Evolutionary conservation across 2,888 invertebrate species (phyloP).

Genomic region (Nomada lathburiana): DNA sequence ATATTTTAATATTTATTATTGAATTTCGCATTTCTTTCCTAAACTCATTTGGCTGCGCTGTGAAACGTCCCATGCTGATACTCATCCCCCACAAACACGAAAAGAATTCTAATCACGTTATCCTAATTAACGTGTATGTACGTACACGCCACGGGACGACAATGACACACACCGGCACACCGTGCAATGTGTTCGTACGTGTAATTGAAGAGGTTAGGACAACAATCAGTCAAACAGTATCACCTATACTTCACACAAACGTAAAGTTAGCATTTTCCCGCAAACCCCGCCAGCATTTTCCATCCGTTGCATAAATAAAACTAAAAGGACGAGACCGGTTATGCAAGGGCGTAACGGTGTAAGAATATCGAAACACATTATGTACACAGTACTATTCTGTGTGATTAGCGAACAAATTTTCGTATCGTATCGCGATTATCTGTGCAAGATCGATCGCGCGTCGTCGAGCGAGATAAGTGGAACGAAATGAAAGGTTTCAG

Average conservation of each 20-base stretch:
- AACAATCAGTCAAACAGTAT: conserved; percentile 18
- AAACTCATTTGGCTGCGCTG: too few species aligned
- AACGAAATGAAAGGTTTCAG: conserved; percentile 7
- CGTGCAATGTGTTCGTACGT: not conserved
- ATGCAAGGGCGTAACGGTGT: not conserved
- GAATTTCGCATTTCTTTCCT: too few species aligned
- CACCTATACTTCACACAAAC: not conserved
- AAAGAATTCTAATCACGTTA: conserved; percentile 64
- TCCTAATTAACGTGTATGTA: conserved; percentile 65
- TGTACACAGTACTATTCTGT: not conserved
- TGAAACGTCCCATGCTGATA: conserved; percentile 4
- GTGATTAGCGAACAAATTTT: not conserved
- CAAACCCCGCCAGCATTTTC: not conserved
- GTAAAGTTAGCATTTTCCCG: not conserved
- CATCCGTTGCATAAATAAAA: not conserved
- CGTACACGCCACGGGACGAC: conserved; percentile 24
- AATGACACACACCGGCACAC: conserved; percentile 33
- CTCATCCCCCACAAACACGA: not conserved
- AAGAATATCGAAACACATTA: not conserved
- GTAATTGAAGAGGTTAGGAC: conserved; percentile 34
- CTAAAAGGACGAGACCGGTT: not conserved
- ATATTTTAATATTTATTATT: too few species aligned
- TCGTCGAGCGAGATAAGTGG: conserved; percentile 8
- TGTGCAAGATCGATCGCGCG: conserved; percentile 5
- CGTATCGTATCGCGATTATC: conserved; percentile 32